These are phyloP conservation scores for Gymnarchus niloticus DNA, from an alignment of 2,113 vertebrate genomes.

Conservation along the genomic window DNA sequence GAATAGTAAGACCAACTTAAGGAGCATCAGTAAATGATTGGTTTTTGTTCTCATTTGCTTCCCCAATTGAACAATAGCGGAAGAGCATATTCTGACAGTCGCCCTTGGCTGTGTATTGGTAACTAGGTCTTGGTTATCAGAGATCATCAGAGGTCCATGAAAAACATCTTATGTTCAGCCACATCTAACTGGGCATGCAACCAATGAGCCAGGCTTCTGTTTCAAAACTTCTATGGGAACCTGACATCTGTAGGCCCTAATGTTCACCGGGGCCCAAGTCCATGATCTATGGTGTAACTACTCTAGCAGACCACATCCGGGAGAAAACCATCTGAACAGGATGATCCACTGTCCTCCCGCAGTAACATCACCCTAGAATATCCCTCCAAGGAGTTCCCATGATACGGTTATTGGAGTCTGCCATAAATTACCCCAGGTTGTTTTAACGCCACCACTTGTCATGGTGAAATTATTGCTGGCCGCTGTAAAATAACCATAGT, in stretches of 20 bases:
- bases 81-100: neutral
- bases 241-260: neutral
- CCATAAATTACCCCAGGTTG: neutral
- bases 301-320: neutral
- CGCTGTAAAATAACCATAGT: conserved; percentile 11
- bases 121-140: neutral
- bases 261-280: neutral
- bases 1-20: neutral
- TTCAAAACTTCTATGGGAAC: neutral
- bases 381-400: neutral
- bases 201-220: neutral
- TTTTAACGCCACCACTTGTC: neutral
- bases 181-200: neutral
- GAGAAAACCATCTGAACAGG: neutral
- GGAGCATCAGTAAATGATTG: neutral
- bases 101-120: neutral
- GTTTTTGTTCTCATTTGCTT: neutral
- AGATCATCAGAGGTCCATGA: neutral
- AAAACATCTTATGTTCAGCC: neutral
- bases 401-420: neutral
- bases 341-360: neutral
- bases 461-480: neutral
- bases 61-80: neutral
- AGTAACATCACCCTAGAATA: neutral
- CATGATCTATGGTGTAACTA: neutral